Percentiles rank a stretch among this genome's conserved stretches.
Evolutionary conservation across 2,797 vertebrate species (phyloP).

Genomic region (Neopelma chrysocephalum): DNA sequence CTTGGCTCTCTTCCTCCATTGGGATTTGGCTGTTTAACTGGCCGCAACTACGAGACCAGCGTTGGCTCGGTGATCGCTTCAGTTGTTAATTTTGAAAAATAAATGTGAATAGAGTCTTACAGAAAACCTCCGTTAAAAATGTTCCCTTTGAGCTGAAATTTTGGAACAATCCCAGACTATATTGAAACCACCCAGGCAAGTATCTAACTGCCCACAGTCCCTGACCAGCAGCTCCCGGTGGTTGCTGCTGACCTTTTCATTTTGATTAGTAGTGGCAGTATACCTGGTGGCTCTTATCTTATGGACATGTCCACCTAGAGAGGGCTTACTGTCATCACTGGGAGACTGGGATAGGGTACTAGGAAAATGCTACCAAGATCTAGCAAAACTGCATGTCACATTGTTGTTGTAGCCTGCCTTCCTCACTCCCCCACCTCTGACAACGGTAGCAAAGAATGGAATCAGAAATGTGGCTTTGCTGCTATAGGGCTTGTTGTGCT

Average conservation of each 20-base stretch:
- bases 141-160: background rate
- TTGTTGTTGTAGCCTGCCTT: background rate
- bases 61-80: background rate
- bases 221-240: background rate
- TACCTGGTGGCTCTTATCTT: background rate
- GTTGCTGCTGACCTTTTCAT: background rate
- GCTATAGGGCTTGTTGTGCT: background rate
- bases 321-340: background rate
- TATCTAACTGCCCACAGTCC: background rate
- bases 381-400: fast-evolving
- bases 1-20: background rate
- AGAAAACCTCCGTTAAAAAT: background rate
- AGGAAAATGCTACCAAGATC: background rate
- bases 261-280: background rate
- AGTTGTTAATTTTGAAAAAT: conserved; percentile 6
- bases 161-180: background rate
- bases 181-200: background rate
- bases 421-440: background rate
- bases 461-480: background rate
- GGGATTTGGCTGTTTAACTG: background rate
- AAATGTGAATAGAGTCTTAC: conserved; percentile 17
- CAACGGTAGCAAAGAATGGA: background rate
- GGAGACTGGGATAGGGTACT: fast-evolving
- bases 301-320: too few species aligned
- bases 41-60: fast-evolving